Base-by-base conservation (phyloP, 2,797 vertebrate genomes). In the Tapirus indicus region DNA sequence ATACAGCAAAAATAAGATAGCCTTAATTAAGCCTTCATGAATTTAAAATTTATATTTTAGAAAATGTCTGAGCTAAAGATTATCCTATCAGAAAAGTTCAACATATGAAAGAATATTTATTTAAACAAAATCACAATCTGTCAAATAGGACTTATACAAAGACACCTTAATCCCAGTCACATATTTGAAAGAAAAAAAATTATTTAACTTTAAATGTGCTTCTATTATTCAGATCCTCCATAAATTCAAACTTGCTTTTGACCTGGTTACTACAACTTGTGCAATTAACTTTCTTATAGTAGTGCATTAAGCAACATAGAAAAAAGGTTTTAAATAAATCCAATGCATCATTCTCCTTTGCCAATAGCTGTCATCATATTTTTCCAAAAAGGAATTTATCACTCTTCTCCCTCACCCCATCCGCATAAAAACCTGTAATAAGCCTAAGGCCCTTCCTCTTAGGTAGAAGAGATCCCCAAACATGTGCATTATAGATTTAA, bases 11-110 rank as follows among this genome's bases (percentile, higher is more conserved):
- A 95, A 47, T 86, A 92, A 89, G 47, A 74, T 17, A 91, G 78
- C 21, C 62, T 88, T 97, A 77, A 88, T 83, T 88, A 88, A 88
- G 35, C 3, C 62, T 90, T 95, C 32, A 68, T 35, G 83, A 82
- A 87, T 75, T 69, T 47, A 69, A 95, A 64, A 77, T 44, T 56
- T 80, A 3, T 68, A 92, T 77, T 77, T 94, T 74, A 94, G 56
- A 97, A 95, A 97, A 75, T 62, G 35, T 58, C 79, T 87, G 41
- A 20, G 14, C 25, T 97, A 80, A 92, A 77, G 20, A 92, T 62
- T 58, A 83, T 49, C 35, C 69, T 92, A 90, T 41, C 44, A 92
- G 32, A 90, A 49, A 93, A 91, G 29, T 79, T 90, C 68, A 91
- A 95, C 25, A 95, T 9, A 90, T 52, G 12, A 64, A 95, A 87